These are phyloP conservation scores for Leiothrix lutea DNA, from an alignment of 2,113 vertebrate species.

Conservation along the genomic window DNA sequence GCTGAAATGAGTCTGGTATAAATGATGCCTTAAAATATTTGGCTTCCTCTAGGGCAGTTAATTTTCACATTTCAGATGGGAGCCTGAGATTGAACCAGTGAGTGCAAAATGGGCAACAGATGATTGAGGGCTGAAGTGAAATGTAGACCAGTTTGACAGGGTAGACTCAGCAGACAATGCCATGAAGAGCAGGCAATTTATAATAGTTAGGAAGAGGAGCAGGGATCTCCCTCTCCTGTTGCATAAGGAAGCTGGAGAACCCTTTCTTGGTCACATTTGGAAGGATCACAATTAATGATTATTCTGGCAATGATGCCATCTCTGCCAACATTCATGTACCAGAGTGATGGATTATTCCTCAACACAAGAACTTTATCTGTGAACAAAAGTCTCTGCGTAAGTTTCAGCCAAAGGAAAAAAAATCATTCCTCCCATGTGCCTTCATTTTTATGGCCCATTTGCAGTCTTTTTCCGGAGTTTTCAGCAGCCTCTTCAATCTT, in stretches of 20 bases:
- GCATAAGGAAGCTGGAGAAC: neutral
- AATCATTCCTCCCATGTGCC: neutral
- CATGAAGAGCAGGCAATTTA: neutral
- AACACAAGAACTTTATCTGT: neutral
- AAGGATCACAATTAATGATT: neutral
- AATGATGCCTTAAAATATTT: neutral
- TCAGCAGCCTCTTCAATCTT: conserved; percentile 51
- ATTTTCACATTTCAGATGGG: neutral
- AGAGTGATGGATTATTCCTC: neutral
- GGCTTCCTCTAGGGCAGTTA: neutral
- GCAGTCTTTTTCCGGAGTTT: conserved; percentile 31
- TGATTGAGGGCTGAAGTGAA: neutral
- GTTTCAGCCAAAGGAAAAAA: neutral
- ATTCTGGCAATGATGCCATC: neutral
- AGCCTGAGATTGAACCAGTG: neutral
- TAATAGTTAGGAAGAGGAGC: neutral
- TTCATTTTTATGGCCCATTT: conserved; percentile 56
- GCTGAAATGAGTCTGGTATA: neutral
- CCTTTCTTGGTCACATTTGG: neutral
- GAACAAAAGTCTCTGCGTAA: neutral
- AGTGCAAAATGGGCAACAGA: neutral
- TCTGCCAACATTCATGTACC: neutral
- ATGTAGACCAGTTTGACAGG: neutral
- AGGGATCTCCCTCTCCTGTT: neutral
- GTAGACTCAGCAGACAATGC: neutral